Base-by-base conservation (phyloP, 2,113 vertebrate genomes). In the Apteryx mantelli region DNA sequence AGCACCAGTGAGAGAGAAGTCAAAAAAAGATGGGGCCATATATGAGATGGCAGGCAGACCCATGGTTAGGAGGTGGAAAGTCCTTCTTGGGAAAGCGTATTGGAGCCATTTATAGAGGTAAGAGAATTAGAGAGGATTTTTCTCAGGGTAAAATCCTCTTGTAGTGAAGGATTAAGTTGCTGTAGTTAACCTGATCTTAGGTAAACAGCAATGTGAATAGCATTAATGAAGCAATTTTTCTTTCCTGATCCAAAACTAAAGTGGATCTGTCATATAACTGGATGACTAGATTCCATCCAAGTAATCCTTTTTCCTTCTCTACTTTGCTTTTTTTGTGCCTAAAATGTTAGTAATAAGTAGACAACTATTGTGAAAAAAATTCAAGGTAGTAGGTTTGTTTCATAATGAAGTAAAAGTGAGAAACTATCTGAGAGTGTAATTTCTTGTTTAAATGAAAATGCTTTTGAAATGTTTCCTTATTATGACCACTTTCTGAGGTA, bases 171-270 rank as follows among this genome's bases (percentile, higher is more conserved):
- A 81, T 91, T 89, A 89, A 71, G 30, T 36, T 69, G 50, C 64
- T 79, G 64, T 28, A 90, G 61, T 91, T 93, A 90, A 90, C 55
- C 46, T 81, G 70, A 86, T 96, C 55, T 83, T 93, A 88, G 85
- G 50, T 78, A 81, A 80, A n/a, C 42, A 91, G 65, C 63, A 73
- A 25, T 58, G 32, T 11, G 6, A 85, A 18, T 65, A 79, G 12
- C 16, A 26, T 40, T 80, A 89, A 65, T 70, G 60, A 79, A 48
- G 11, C 7, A 68, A 11, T 38, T 96, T 78, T 93, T 80, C 28
- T 55, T 93, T 91, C 52, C 4, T 52, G 81, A 71, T 24, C 17
- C 32, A 48, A 74, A 94, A 38, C 6, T 64, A 11, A 88, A 88
- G 58, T 46, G 12, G 14, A 48, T 40, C 20, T 69, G 19, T n/a